phyloP scores from a whole-genome alignment of 1,140 invertebrate genomes.

The Nephila pilipes region DNA sequence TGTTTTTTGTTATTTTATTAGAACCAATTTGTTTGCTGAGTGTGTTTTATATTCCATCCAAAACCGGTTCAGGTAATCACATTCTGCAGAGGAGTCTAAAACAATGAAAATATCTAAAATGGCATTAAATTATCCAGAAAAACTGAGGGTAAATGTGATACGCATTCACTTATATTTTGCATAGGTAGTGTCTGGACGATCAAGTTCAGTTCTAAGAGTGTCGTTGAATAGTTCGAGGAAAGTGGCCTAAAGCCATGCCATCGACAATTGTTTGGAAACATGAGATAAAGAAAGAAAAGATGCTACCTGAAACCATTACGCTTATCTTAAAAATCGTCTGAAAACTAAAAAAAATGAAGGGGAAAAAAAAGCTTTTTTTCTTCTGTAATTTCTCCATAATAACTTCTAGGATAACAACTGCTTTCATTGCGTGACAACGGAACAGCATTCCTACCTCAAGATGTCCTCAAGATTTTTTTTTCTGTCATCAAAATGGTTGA shows the following conservation, averaged over 20 bases:
- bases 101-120: not conserved
- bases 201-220: not conserved
- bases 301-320: not conserved
- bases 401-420: not conserved
- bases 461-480: not conserved
- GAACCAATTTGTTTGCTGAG: not conserved
- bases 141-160: not conserved
- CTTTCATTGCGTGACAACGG: not conserved
- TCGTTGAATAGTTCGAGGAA: not conserved
- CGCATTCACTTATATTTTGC: not conserved
- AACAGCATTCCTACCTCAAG: not conserved
- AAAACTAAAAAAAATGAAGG: not conserved
- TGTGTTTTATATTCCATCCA: not conserved
- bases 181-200: not conserved
- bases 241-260: not conserved
- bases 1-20: not conserved
- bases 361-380: not conserved
- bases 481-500: not conserved
- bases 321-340: conserved; percentile 8
- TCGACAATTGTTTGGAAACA: not conserved
- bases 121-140: not conserved
- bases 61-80: not conserved
- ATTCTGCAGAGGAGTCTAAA: not conserved
- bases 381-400: not conserved
- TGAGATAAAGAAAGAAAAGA: not conserved